Evolutionary conservation across 2,797 vertebrate species (phyloP).

Genomic region (Orientallactaga sibirica): DNA sequence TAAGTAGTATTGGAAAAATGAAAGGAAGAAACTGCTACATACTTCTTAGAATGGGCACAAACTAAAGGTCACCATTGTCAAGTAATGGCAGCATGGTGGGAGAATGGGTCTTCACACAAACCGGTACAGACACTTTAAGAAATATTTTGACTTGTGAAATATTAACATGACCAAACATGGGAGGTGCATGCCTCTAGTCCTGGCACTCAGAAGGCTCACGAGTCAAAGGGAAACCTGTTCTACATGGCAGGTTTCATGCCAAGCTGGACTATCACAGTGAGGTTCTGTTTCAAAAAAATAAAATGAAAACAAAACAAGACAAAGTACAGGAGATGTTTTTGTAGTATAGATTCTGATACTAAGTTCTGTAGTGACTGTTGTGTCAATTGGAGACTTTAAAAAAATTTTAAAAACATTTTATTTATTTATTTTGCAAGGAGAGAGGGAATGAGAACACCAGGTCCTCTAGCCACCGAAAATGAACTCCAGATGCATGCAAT

Average conservation of each 20-base stretch:
- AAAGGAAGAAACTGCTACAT: not conserved
- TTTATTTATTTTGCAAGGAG: no score
- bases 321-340: not conserved
- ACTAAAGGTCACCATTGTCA: not conserved
- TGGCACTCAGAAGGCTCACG: not conserved
- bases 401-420: no score
- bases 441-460: no score
- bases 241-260: no score
- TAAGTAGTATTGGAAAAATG: not conserved
- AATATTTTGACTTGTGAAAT: not conserved
- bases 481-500: no score
- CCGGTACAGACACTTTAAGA: not conserved
- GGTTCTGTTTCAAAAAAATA: no score
- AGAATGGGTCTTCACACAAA: not conserved
- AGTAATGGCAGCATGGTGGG: not conserved
- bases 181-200: not conserved
- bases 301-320: not conserved
- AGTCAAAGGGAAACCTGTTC: not conserved
- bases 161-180: not conserved
- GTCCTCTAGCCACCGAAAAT: no score
- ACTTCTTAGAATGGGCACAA: not conserved
- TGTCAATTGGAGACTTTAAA: not conserved
- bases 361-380: not conserved
- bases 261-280: no score
- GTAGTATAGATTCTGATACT: not conserved